A percentile compares a stretch with the other conserved stretches of the same genome.
Evolutionary conservation across 2,888 invertebrate species (phyloP).

Genomic region (Platypus cylindrus): DNA sequence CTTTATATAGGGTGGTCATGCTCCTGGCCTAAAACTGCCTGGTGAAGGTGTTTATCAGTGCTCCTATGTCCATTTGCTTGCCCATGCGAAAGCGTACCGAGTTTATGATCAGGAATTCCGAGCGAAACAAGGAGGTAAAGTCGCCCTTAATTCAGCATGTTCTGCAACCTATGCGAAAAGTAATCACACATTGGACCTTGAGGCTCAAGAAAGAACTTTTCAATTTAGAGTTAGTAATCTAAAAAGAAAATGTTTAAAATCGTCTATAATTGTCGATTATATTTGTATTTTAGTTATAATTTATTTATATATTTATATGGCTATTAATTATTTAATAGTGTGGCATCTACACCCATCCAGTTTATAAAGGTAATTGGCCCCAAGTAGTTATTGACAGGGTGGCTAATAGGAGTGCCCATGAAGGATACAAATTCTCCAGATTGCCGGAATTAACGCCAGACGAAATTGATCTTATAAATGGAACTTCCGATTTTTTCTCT

Average conservation of each 20-base stretch:
- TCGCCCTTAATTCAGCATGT: slow-evolving; percentile 8
- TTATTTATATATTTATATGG: not conserved
- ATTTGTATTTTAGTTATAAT: not conserved
- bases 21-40: slow-evolving; percentile 9
- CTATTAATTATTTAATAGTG: slow-evolving; percentile 9
- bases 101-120: slow-evolving; percentile 50
- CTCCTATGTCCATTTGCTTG: slow-evolving; percentile 48
- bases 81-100: slow-evolving; percentile 54
- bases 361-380: slow-evolving; percentile 55
- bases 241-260: not conserved
- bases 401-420: slow-evolving; percentile 38
- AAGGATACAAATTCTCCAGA: slow-evolving; percentile 41
- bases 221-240: slow-evolving; percentile 10
- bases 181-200: not conserved
- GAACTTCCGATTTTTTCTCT: slow-evolving; percentile 45
- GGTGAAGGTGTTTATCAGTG: slow-evolving; percentile 40
- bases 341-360: slow-evolving; percentile 38
- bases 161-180: slow-evolving; percentile 8
- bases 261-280: not conserved
- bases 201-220: slow-evolving; percentile 9
- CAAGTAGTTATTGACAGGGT: slow-evolving; percentile 46
- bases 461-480: slow-evolving; percentile 46
- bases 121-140: slow-evolving; percentile 39
- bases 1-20: slow-evolving; percentile 6
- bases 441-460: slow-evolving; percentile 46